Evolutionary conservation across 2,113 vertebrate genomes (phyloP), one percentile per base, ranked within the genome.

Genomic region (Zapornia atra): DNA sequence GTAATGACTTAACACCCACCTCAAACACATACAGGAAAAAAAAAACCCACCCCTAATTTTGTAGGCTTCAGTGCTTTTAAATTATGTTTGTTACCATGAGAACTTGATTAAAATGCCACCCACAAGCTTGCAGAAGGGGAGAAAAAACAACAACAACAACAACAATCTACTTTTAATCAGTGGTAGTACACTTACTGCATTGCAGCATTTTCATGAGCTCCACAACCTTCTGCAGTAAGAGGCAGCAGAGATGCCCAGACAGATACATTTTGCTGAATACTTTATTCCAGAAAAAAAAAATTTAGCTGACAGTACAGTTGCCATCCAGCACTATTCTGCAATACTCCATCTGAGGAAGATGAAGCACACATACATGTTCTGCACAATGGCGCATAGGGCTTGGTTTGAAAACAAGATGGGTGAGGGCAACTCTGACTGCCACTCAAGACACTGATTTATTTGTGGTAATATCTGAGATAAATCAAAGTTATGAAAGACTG

Each of bases 1-100:
- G 87, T 94, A 95, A 93, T 87, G 94, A 96, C 86, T 97, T 95
- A 92, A 96, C 95, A 95, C 90, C 93, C 96, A 91, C 82, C 82
- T 92, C 60, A 91, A 79, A 31, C 70, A 71, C 59, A 88, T 38
- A 73, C 26, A 85, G 76, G 79, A 94, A 48, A 34, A 48, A 48
- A 44, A 46, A 46, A 18, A 8, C 44, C 17, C 44, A 46, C 17
- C 5, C 16, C 57, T 64, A 50, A 75, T 93, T 97, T 94, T 90
- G 85, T 63, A 95, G 68, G 82, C 66, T 97, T 94, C 61, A 36
- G 76, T 92, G 85, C 84, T 96, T 96, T 94, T 80, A 96, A 96
- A 95, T 93, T 73, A 88, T 80, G 71, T 89, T 90, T 94, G 85
- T 91, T 96, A 91, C 87, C 94, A 96, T 82, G 94, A 96, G 77